These are phyloP conservation scores for Sclerodermus sp. DNA, from an alignment of 2,888 invertebrate species.

Conservation along the genomic window DNA sequence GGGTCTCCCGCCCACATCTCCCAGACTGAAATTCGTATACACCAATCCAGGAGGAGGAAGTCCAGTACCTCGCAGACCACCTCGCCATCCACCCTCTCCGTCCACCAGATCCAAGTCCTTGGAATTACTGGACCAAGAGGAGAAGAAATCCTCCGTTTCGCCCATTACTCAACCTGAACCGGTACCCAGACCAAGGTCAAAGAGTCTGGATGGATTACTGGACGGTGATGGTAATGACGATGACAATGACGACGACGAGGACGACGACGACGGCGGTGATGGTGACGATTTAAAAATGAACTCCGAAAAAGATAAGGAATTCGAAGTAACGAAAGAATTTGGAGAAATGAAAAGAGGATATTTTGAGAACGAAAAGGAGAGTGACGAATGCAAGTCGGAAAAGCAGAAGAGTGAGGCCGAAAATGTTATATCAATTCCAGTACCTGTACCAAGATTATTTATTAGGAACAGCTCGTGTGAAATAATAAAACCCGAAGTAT, in stretches of 20 bases:
- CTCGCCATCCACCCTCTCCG: conserved; percentile 53
- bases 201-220: conserved; percentile 67
- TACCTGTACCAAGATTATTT: not conserved
- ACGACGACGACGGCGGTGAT: too few relatives aligned
- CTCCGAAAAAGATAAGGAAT: too few relatives aligned
- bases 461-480: too few relatives aligned
- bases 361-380: too few relatives aligned
- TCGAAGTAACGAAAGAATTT: not conserved
- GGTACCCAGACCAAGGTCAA: conserved; percentile 61
- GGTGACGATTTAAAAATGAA: too few relatives aligned
- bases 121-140: conserved; percentile 38
- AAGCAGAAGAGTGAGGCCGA: not conserved
- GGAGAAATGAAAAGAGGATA: not conserved
- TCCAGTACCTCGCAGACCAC: conserved; percentile 54
- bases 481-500: too few relatives aligned
- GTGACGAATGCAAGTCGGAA: too few relatives aligned
- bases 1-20: conserved; percentile 56
- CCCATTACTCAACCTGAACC: conserved; percentile 33
- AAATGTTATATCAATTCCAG: not conserved
- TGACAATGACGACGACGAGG: too few relatives aligned
- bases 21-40: conserved; percentile 45
- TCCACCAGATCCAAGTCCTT: conserved; percentile 39
- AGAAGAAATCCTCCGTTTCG: conserved; percentile 23
- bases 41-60: conserved; percentile 51
- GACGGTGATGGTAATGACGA: conserved; percentile 55